Conservation (phyloP, 2,797 vertebrate genomes). For the Danio albolineatus region DNA sequence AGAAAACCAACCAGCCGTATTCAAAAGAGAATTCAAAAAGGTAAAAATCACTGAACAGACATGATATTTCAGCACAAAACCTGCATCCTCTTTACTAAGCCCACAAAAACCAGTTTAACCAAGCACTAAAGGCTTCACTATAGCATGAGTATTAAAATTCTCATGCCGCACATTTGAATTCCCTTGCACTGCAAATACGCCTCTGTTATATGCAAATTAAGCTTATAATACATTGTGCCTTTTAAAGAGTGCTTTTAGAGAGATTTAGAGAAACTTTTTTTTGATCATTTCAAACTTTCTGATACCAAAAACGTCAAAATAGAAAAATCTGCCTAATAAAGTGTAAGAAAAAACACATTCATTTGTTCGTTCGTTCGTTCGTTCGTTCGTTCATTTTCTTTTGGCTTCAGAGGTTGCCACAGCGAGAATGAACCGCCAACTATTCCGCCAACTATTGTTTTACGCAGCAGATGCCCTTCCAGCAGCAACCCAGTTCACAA, state of each 20-base stretch:
- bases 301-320: background rate
- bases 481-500: too few species aligned
- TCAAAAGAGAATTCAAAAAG: conserved; percentile 13
- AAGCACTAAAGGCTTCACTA: background rate
- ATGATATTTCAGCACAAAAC: background rate
- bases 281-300: background rate
- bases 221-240: background rate
- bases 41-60: background rate
- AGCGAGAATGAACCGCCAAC: too few species aligned
- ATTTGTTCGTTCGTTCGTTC: too few species aligned
- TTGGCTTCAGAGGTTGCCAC: too few species aligned
- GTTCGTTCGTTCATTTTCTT: too few species aligned
- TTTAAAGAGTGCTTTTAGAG: background rate
- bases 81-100: background rate
- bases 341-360: background rate
- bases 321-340: background rate
- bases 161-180: background rate
- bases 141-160: background rate
- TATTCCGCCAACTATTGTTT: too few species aligned
- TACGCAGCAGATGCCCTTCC: too few species aligned
- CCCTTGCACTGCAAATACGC: background rate
- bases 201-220: background rate
- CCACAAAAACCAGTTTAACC: background rate
- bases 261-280: background rate
- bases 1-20: conserved; percentile 7